These are phyloP conservation scores for Diacarnus erythraeanus DNA, from an alignment of 37 sponge, comb jelly and placozoan genomes.

Conservation along the genomic window DNA sequence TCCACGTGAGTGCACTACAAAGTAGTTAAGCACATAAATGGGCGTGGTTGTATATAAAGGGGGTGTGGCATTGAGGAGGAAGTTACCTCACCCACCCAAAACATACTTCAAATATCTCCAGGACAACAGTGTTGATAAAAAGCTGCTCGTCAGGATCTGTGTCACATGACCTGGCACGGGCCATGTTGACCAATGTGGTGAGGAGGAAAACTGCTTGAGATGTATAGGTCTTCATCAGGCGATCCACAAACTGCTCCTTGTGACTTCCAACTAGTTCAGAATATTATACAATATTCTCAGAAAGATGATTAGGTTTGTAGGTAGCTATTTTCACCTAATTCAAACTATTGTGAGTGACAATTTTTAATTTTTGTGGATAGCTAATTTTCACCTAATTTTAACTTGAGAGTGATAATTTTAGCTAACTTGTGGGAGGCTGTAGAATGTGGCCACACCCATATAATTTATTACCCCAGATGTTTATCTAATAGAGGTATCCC, in stretches of 20 bases:
- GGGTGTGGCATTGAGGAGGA: background rate
- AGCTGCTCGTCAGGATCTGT: constrained; percentile 44
- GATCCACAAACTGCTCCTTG: constrained; percentile 76
- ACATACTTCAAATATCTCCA: constrained; percentile 80
- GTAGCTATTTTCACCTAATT: too few relatives aligned
- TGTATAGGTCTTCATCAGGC: constrained; percentile 76
- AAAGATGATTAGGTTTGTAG: too few relatives aligned
- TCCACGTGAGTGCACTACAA: constrained; percentile 61
- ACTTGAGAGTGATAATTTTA: too few relatives aligned
- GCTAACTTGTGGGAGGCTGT: too few relatives aligned
- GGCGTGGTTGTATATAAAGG: background rate
- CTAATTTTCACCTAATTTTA: too few relatives aligned
- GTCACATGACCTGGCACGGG: constrained; percentile 52
- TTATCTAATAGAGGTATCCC: background rate
- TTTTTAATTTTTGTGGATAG: too few relatives aligned
- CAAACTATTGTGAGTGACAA: too few relatives aligned
- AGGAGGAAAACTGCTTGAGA: constrained; percentile 88
- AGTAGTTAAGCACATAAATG: background rate
- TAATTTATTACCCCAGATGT: too few relatives aligned
- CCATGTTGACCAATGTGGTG: constrained; percentile 95
- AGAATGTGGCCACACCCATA: too few relatives aligned
- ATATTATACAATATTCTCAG: too few relatives aligned
- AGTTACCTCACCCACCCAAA: background rate
- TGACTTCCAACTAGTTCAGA: constrained; percentile 53
- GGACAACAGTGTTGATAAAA: constrained; percentile 74